Base-by-base conservation (phyloP, 2,888 invertebrate species). In the Gymnocheta viridis region DNA sequence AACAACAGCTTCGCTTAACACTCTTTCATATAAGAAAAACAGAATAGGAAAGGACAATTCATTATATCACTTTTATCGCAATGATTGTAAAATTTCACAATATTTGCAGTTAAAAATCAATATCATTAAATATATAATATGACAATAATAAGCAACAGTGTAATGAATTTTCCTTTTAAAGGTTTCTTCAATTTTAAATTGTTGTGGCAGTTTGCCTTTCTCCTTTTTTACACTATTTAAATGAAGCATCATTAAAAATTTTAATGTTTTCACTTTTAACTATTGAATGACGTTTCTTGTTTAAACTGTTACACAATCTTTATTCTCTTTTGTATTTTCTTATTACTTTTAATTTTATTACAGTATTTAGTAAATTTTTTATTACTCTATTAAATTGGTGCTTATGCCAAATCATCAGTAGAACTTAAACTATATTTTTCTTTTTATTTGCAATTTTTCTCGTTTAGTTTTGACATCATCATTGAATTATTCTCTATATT, bases 31-130 rank as follows among this genome's bases (percentile, higher is more conserved):
- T 70, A 58, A 27, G 56, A 12, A 22, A 17, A 38, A 6, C 12
- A 10, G 12, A 0, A 41, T 49, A 38, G 27, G 62, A 49, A 82
- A 51, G 47, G 19, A 47, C 60, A 66, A 41, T 58, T 83, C 29
- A 82, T 56, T 73, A 22, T 29, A 27, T n/a, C 19, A 1, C n/a
- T 47, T 32, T 35, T 49, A 73, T 74, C 49, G 70, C 27, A 66
- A 10, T 41, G 58, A 32, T 76, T 76, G 19, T 72, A 76, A 80
- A 83, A 76, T 44, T 74, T 73, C 69, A 64, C 74, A 49, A 44
- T 74, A 70, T 70, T 79, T 70, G 66, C 69, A 27, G 79, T 73
- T 80, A 72, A 83, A 60, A 76, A 72, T 83, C 83, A 83, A 83
- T 83, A 72, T 70, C 56, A 56, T 76, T 80, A 64, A 83, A 72